phyloP scores from a whole-genome alignment of 1,140 invertebrate species.

The Papilio dardanus region DNA sequence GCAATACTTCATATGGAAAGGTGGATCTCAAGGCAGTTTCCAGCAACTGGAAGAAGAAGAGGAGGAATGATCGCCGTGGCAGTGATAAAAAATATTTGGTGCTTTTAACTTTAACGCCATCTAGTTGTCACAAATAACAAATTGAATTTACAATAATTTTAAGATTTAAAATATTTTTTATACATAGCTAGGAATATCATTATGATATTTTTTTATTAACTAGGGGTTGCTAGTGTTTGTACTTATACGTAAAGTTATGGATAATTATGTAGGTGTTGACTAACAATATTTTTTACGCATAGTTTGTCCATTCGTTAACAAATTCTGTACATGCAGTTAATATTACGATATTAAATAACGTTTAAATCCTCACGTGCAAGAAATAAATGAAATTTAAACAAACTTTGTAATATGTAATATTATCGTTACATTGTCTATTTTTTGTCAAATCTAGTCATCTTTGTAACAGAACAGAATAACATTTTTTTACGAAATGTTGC shows the following conservation, averaged over 20 bases:
- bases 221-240: not conserved
- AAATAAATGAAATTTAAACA: not conserved
- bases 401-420: not conserved
- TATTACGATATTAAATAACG: too few relatives aligned
- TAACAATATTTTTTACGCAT: too few relatives aligned
- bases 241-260: too few relatives aligned
- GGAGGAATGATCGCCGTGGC: not conserved
- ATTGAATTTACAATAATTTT: not conserved
- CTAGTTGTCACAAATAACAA: not conserved
- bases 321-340: too few relatives aligned
- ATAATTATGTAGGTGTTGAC: too few relatives aligned
- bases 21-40: slow-evolving; percentile 33
- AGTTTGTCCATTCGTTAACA: too few relatives aligned
- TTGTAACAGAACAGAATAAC: not conserved
- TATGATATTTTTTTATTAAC: not conserved
- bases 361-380: not conserved
- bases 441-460: not conserved
- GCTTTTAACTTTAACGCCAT: slow-evolving; percentile 2
- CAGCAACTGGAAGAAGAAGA: slow-evolving; percentile 38
- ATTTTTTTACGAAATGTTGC: not conserved
- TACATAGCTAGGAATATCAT: not conserved
- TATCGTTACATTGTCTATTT: not conserved
- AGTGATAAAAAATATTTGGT: not conserved
- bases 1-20: slow-evolving; percentile 62
- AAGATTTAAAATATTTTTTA: not conserved